These are phyloP conservation scores for Myotis myotis DNA, from an alignment of 2,797 vertebrate genomes.

Conservation along the genomic window DNA sequence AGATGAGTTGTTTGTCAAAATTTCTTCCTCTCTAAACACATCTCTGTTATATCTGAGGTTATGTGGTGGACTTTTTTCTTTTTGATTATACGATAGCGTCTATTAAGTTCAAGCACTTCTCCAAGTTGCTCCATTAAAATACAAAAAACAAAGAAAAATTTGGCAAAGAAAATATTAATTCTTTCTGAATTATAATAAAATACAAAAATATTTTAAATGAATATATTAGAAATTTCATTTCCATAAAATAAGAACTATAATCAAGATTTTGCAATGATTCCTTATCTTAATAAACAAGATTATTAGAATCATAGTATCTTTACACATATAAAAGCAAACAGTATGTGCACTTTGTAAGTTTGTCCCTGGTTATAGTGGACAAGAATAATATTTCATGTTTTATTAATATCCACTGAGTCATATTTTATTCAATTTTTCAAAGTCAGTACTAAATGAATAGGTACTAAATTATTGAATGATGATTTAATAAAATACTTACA, in stretches of 20 bases:
- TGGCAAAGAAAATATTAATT: background rate
- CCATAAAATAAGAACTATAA: slow-evolving; percentile 13
- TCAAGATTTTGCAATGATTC: background rate
- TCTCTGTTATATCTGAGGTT: background rate
- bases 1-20: background rate
- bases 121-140: background rate
- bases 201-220: background rate
- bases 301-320: background rate
- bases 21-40: background rate
- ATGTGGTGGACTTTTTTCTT: background rate
- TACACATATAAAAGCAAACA: background rate
- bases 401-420: background rate
- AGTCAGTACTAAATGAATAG: background rate
- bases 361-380: background rate
- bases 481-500: background rate
- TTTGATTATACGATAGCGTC: background rate
- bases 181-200: background rate
- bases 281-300: background rate
- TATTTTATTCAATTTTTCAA: background rate
- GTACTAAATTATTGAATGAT: background rate
- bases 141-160: background rate
- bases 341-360: background rate
- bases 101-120: background rate
- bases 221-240: background rate
- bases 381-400: background rate